Base-by-base conservation (phyloP, 2,888 invertebrate genomes). In the Stegophylla sp. region DNA sequence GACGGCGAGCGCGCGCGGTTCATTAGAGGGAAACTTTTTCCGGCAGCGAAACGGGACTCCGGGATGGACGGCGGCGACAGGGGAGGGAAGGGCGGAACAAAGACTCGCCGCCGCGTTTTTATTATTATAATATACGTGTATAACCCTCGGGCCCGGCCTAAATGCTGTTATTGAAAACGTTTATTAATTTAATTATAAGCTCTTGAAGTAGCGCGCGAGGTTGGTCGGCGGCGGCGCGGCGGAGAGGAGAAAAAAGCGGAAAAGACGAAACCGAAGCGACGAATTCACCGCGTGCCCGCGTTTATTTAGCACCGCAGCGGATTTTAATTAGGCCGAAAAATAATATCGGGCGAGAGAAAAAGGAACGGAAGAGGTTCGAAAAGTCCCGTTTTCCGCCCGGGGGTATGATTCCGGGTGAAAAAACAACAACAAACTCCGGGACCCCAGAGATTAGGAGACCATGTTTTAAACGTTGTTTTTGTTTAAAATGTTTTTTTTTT, bases 101-200 rank as follows among this genome's bases (percentile, higher is more conserved):
- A 75, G 53, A 53, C 2, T 17, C 23, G 23, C 53, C 5, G 23
- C 28, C 34, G 4, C 34, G 34, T 34, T n/a, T n/a, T n/a, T n/a
- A n/a, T n/a, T n/a, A n/a, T n/a, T n/a, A n/a, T n/a, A n/a, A n/a
- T n/a, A n/a, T n/a, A n/a, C n/a, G n/a, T n/a, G n/a, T n/a, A n/a
- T n/a, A n/a, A n/a, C n/a, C n/a, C n/a, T n/a, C 17, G 23, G 23
- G 41, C 56, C n/a, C 72, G 43, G 15, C 72, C 72, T 43, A 51
- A 51, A 43, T 20, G 53, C 26, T 26, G 51, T 59, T 69, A 77
- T 69, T 59, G 48, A 77, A 77, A 66, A 77, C 56, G 67, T 69
- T 77, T 77, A 77, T 77, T 67, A 77, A 77, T 69, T 77, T 77
- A 77, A 77, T 77, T 59, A 69, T 77, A 45, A 67, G 28, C 43